These are phyloP conservation scores for Cryptus armator DNA, from an alignment of 2,888 invertebrate species.

Conservation along the genomic window DNA sequence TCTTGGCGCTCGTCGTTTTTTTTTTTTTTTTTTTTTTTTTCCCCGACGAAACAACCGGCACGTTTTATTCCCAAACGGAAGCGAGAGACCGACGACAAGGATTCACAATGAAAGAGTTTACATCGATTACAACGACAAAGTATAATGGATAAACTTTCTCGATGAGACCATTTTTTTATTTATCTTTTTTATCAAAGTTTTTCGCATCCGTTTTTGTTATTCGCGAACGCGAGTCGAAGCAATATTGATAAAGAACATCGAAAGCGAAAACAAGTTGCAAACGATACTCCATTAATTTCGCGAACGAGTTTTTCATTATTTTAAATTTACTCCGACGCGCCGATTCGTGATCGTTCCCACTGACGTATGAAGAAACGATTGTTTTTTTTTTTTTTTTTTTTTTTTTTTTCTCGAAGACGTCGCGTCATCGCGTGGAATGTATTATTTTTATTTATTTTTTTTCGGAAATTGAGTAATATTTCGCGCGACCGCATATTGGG, in stretches of 20 bases:
- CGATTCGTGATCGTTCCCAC: conserved; percentile 63
- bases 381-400: too few species aligned
- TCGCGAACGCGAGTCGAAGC: conserved; percentile 76
- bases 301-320: conserved; percentile 16
- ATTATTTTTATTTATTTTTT: background rate
- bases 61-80: background rate
- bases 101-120: conserved; percentile 53
- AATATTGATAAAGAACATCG: conserved; percentile 78
- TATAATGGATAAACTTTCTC: background rate
- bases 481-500: background rate
- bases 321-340: conserved; percentile 11
- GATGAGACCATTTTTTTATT: conserved; percentile 12
- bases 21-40: background rate
- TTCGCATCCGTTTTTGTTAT: conserved; percentile 32
- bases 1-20: background rate
- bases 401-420: conserved; percentile 17
- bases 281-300: conserved; percentile 30
- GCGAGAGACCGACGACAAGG: conserved; percentile 25
- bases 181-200: conserved; percentile 15
- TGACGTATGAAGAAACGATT: conserved; percentile 8
- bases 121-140: conserved; percentile 19
- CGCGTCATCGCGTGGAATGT: background rate
- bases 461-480: background rate
- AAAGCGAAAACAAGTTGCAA: conserved; percentile 69
- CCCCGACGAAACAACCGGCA: background rate